Evolutionary conservation across 2,888 invertebrate genomes (phyloP).

Genomic region (Noctua janthe): DNA sequence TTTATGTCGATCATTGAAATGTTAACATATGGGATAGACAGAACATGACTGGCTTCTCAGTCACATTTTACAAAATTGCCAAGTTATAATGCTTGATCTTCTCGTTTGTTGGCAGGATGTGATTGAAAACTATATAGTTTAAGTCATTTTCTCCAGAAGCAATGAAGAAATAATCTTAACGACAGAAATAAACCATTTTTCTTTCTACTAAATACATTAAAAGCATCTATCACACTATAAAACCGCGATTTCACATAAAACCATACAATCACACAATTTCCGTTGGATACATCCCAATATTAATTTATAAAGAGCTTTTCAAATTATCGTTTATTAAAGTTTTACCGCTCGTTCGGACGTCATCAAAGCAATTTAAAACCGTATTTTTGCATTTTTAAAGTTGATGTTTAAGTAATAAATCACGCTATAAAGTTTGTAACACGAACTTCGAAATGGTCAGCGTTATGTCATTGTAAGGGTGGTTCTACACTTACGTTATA

Average conservation of each 20-base stretch:
- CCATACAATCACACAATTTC: conserved; percentile 34
- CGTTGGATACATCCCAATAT: conserved; percentile 59
- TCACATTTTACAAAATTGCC: neutral
- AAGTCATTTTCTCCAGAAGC: neutral
- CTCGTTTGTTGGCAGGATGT: neutral
- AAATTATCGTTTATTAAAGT: conserved; percentile 50
- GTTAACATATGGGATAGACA: neutral
- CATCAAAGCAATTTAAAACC: conserved; percentile 64
- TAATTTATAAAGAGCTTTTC: conserved; percentile 54
- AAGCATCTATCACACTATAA: conserved; percentile 17
- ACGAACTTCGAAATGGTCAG: conserved; percentile 47
- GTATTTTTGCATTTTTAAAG: conserved; percentile 38
- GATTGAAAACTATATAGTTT: neutral
- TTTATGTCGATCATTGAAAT: neutral
- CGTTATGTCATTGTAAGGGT: conserved; percentile 42
- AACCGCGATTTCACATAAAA: conserved; percentile 30
- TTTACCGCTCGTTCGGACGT: conserved; percentile 37
- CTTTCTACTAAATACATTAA: conserved; percentile 8
- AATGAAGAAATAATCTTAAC: neutral
- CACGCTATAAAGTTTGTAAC: conserved; percentile 51
- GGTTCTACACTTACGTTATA: neutral
- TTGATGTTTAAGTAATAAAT: conserved; percentile 59
- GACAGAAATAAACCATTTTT: neutral
- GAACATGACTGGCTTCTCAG: neutral
- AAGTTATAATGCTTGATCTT: neutral